Evolutionary conservation across 2,797 vertebrate species (phyloP).

Genomic region (Pangasius mekongensis): DNA sequence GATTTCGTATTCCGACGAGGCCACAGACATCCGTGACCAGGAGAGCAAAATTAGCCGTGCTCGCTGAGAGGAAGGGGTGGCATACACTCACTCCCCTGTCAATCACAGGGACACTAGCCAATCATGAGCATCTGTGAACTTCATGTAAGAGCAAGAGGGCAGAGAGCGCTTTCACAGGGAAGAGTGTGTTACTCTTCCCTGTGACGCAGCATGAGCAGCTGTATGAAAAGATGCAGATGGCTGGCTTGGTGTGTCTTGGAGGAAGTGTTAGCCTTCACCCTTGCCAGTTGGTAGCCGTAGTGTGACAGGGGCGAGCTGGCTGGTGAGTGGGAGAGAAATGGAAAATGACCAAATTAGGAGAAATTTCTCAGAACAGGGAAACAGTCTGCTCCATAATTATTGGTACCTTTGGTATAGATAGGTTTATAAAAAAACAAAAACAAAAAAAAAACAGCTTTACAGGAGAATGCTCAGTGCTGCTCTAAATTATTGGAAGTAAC

Average conservation of each 20-base stretch:
- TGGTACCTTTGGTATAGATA: not conserved
- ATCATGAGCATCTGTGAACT: not conserved
- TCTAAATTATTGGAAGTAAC: not conserved
- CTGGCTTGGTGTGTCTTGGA: not conserved
- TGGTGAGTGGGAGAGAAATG: not conserved
- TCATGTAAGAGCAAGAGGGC: not conserved
- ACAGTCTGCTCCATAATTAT: not conserved
- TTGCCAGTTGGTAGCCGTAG: not conserved
- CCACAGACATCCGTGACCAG: not conserved
- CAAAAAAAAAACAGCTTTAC: not conserved
- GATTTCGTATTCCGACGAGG: not conserved
- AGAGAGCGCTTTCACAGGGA: too few relatives aligned
- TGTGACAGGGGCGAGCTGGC: not conserved
- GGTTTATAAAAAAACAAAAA: not conserved
- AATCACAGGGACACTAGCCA: not conserved
- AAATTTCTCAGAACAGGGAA: not conserved
- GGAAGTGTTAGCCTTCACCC: constrained; percentile 5
- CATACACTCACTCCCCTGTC: not conserved
- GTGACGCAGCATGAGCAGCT: not conserved
- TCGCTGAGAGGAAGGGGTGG: not conserved
- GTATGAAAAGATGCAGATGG: not conserved
- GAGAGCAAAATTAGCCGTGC: not conserved
- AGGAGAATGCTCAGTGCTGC: not conserved
- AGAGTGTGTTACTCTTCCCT: not conserved
- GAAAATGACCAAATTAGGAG: not conserved